Percentiles rank a stretch among this genome's conserved stretches.
Evolutionary conservation across 2,113 vertebrate species (phyloP).

Genomic region (Paramisgurnus dabryanus): DNA sequence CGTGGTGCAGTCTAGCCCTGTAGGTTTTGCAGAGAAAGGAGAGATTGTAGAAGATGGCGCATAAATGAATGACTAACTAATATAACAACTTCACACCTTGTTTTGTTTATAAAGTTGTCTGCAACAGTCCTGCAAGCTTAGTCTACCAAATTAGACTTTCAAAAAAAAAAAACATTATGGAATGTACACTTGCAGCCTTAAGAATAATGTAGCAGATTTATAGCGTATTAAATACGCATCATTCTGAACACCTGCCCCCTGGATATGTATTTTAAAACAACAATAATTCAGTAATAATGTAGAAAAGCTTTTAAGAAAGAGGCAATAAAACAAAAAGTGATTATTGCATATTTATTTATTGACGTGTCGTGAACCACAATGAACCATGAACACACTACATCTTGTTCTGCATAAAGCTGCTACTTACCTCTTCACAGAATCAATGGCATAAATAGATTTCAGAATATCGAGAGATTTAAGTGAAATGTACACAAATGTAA

Average conservation of each 20-base stretch:
- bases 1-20: too few species aligned
- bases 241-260: too few species aligned
- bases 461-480: neutral
- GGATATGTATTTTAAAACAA: neutral
- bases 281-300: neutral
- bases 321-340: constrained; percentile 28
- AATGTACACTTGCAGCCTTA: too few species aligned
- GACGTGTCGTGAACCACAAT: neutral
- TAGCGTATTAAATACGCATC: neutral
- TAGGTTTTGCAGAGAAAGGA: too few species aligned
- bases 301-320: constrained; percentile 24
- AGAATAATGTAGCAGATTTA: neutral
- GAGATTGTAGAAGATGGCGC: too few species aligned
- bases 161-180: too few species aligned
- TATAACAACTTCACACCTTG: too few species aligned
- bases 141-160: too few species aligned
- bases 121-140: too few species aligned
- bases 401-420: neutral
- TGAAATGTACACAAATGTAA: neutral
- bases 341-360: constrained; percentile 45
- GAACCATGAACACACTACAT: neutral
- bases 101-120: too few species aligned
- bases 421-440: neutral
- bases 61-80: too few species aligned
- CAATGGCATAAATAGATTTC: neutral